phyloP scores from a whole-genome alignment of 2,888 invertebrate genomes.

The Steinernema carpocapsae region DNA sequence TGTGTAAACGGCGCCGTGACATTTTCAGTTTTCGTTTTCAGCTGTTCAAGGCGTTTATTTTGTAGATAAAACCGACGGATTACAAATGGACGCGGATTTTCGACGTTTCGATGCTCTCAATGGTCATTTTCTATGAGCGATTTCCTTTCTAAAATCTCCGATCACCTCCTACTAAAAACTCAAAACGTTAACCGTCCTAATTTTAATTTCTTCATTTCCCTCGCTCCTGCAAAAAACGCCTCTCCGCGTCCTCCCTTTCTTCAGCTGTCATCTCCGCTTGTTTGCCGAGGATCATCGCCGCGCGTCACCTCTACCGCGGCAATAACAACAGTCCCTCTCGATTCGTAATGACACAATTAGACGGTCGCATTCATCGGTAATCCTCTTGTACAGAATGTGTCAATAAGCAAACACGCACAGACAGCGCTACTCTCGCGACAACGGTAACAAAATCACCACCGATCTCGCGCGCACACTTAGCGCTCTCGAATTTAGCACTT shows the following conservation, averaged over 20 bases:
- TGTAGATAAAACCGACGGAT: too few relatives aligned
- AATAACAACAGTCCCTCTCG: conserved; percentile 5
- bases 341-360: conserved; percentile 33
- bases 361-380: conserved; percentile 33
- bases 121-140: too few relatives aligned
- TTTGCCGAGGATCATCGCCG: conserved; percentile 28
- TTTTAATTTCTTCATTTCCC: too few relatives aligned
- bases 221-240: neutral
- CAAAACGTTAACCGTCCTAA: too few relatives aligned
- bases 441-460: neutral
- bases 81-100: too few relatives aligned
- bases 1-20: too few relatives aligned
- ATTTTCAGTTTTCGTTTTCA: too few relatives aligned
- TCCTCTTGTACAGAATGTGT: conserved; percentile 35
- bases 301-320: neutral
- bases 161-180: too few relatives aligned
- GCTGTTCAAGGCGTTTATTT: too few relatives aligned
- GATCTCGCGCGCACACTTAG: neutral
- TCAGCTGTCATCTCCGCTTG: neutral
- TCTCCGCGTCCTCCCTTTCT: neutral
- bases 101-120: too few relatives aligned
- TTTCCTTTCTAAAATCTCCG: too few relatives aligned
- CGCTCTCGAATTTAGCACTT: conserved; percentile 23
- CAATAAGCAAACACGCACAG: conserved; percentile 32
- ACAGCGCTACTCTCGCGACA: neutral